These are phyloP conservation scores for Pleuronectes platessa DNA, from an alignment of 2,113 vertebrate genomes.

Conservation along the genomic window DNA sequence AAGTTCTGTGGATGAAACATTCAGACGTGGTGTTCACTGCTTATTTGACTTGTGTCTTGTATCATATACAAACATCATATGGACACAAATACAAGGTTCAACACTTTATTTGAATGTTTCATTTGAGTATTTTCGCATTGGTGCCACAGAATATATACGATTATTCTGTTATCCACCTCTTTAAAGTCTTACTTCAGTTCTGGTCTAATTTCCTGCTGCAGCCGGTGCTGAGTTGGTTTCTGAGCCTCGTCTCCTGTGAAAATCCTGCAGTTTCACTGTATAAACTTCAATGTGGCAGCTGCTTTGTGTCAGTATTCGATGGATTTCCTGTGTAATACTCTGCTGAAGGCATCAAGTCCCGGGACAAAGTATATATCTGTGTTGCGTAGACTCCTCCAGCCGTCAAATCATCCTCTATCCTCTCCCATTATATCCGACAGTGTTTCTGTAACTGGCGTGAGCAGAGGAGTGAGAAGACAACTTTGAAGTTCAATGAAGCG, in stretches of 20 bases:
- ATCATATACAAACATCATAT: too few relatives aligned
- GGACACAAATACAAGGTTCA: too few relatives aligned
- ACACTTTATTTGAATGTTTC: too few relatives aligned
- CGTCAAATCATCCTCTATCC: conserved; percentile 30
- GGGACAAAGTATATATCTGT: conserved; percentile 14
- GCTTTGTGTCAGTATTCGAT: conserved; percentile 5
- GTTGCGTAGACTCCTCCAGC: conserved; percentile 21
- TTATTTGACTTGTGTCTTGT: too few relatives aligned
- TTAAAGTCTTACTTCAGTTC: background rate
- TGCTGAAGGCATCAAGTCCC: conserved; percentile 1
- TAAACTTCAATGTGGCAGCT: background rate
- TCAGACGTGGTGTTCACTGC: too few relatives aligned
- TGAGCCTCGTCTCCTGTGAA: background rate
- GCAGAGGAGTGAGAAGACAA: conserved; percentile 41
- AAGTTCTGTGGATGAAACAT: too few relatives aligned
- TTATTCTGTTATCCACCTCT: background rate
- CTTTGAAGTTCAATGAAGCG: conserved; percentile 68
- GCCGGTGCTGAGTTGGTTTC: background rate
- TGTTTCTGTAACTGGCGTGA: conserved; percentile 11
- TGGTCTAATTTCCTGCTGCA: background rate
- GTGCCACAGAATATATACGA: background rate
- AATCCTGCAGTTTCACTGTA: background rate
- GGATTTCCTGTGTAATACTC: conserved; percentile 24
- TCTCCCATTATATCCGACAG: conserved; percentile 27
- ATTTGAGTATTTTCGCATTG: too few relatives aligned